Evolutionary conservation across 2,888 invertebrate species (phyloP).

Genomic region (Cataglyphis rosenhaueri): DNA sequence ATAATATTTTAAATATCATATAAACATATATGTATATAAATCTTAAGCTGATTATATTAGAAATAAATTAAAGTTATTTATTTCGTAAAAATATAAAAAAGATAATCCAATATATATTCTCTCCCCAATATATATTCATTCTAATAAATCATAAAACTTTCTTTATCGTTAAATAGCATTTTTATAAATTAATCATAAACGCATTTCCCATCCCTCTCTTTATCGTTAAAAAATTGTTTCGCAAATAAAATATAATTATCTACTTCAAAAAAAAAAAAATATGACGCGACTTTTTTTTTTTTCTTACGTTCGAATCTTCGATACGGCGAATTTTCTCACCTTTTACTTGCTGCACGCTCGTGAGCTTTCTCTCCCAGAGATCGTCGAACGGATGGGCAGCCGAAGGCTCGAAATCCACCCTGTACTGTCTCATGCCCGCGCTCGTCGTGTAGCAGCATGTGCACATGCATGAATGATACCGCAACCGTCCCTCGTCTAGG

Average conservation of each 20-base stretch:
- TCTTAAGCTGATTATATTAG: not conserved
- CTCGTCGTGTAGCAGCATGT: slow-evolving; percentile 96
- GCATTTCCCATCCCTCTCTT: not conserved
- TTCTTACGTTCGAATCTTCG: not conserved
- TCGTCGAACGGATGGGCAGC: slow-evolving; percentile 97
- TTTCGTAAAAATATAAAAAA: not conserved
- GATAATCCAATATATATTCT: not conserved
- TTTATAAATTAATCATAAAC: not conserved
- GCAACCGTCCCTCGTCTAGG: slow-evolving; percentile 98
- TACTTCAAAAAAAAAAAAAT: not conserved
- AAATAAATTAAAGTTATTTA: slow-evolving; percentile 10
- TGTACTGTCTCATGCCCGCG: slow-evolving; percentile 94
- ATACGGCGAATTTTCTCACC: slow-evolving; percentile 87
- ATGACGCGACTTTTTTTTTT: not conserved
- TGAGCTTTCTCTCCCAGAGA: slow-evolving; percentile 98
- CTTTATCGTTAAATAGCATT: not conserved
- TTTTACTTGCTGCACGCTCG: slow-evolving; percentile 97
- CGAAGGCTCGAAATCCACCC: slow-evolving; percentile 95
- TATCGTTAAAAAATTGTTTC: not conserved
- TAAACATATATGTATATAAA: not conserved
- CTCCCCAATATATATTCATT: not conserved
- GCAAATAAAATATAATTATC: not conserved
- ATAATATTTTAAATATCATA: not conserved
- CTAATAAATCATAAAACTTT: not conserved
- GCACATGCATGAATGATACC: slow-evolving; percentile 99